These are phyloP conservation scores for Littorina saxatilis DNA, from an alignment of 1,140 invertebrate species.

Conservation along the genomic window DNA sequence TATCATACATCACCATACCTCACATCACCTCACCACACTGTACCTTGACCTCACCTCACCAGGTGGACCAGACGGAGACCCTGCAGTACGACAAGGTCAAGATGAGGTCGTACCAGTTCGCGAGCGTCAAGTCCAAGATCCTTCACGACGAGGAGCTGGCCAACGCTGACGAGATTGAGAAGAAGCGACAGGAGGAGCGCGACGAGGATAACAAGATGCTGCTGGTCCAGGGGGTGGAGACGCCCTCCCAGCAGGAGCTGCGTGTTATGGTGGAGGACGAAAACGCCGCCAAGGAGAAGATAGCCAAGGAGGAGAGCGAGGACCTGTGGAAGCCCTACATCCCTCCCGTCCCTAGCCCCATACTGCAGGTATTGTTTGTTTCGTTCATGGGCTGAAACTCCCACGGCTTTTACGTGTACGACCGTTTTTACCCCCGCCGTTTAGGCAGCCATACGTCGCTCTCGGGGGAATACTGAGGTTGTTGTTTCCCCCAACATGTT, in stretches of 20 bases:
- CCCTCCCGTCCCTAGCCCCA: constrained; percentile 25
- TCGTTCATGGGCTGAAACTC: too few species aligned
- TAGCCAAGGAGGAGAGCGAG: background rate
- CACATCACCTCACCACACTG: too few species aligned
- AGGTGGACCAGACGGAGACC: constrained; percentile 8
- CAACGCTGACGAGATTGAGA: background rate
- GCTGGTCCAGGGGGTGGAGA: constrained; percentile 32
- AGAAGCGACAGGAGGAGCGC: background rate
- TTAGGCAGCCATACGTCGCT: too few species aligned
- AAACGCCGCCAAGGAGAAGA: background rate
- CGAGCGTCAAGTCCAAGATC: constrained; percentile 26
- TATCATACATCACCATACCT: too few species aligned
- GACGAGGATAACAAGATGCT: background rate
- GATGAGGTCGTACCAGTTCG: constrained; percentile 2
- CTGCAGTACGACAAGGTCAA: background rate
- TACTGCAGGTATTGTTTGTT: constrained; percentile 33
- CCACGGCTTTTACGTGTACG: too few species aligned
- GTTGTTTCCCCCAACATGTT: too few species aligned
- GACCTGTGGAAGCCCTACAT: constrained; percentile 35
- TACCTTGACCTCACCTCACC: too few species aligned
- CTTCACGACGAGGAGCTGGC: constrained; percentile 23
- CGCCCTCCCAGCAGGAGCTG: constrained; percentile 37
- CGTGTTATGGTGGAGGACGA: constrained; percentile 30
- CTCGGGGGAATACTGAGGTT: too few species aligned
- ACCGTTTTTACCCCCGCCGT: too few species aligned